phyloP scores from a whole-genome alignment of 2,888 invertebrate genomes.

The Acrobasis suavella region DNA sequence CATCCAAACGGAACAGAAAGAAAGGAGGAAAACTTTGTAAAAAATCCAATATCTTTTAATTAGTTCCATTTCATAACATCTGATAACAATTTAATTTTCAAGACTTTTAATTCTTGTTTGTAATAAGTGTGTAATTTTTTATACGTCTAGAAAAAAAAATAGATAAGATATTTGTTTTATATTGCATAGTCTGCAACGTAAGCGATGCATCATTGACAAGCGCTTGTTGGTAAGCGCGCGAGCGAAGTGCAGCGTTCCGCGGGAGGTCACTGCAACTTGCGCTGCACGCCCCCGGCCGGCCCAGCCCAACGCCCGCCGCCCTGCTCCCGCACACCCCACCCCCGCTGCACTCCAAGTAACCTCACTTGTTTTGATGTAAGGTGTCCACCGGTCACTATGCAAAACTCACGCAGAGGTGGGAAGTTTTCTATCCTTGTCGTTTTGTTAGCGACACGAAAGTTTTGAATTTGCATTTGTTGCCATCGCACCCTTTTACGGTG shows the following conservation, averaged over 20 bases:
- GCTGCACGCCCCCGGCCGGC: slow-evolving; percentile 75
- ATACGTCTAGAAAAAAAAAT: too few relatives aligned
- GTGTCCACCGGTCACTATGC: slow-evolving; percentile 73
- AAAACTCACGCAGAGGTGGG: slow-evolving; percentile 60
- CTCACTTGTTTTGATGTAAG: slow-evolving; percentile 80
- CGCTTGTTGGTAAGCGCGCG: slow-evolving; percentile 24
- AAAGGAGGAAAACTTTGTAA: slow-evolving; percentile 27
- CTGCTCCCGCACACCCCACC: slow-evolving; percentile 39
- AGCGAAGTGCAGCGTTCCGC: slow-evolving; percentile 41
- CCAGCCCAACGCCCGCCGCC: slow-evolving; percentile 50
- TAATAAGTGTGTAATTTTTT: too few relatives aligned
- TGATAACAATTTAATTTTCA: background rate
- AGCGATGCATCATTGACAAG: slow-evolving; percentile 23
- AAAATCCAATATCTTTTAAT: background rate
- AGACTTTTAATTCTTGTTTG: background rate
- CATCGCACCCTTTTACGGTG: slow-evolving; percentile 37
- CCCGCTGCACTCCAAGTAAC: slow-evolving; percentile 45
- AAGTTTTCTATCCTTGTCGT: slow-evolving; percentile 52
- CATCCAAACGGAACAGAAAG: background rate
- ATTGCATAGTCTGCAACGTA: background rate
- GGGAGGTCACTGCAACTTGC: slow-evolving; percentile 60
- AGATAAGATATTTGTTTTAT: background rate
- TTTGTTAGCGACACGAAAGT: slow-evolving; percentile 46
- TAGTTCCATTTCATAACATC: background rate
- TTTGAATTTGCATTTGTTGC: slow-evolving; percentile 41